These are phyloP conservation scores for Rhagium mordax DNA, from an alignment of 2,888 invertebrate species.

Conservation along the genomic window DNA sequence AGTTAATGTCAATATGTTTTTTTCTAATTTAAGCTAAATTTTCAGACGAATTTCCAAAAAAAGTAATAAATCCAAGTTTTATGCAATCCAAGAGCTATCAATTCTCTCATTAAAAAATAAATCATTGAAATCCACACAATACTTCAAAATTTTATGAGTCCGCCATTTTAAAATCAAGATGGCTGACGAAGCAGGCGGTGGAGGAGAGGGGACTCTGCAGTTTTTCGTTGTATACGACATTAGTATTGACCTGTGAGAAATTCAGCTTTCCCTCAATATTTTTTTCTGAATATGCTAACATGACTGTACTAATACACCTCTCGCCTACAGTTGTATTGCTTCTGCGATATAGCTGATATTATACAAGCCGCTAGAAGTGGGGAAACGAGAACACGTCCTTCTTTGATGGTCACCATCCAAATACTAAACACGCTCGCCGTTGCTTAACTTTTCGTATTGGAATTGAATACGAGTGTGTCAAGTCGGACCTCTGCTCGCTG, in stretches of 20 bases:
- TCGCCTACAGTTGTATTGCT: no score
- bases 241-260: no score
- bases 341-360: no score
- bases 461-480: no score
- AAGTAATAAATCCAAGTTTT: not conserved
- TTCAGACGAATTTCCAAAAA: not conserved
- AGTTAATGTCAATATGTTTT: not conserved
- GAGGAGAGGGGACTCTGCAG: not conserved
- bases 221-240: slow-evolving; percentile 1
- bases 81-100: not conserved
- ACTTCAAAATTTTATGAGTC: not conserved
- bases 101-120: slow-evolving; percentile 3
- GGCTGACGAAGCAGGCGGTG: not conserved
- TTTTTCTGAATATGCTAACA: not conserved
- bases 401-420: no score
- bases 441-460: no score
- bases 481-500: no score
- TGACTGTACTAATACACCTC: not conserved
- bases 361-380: no score
- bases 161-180: slow-evolving; percentile 2
- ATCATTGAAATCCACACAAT: slow-evolving; percentile 3
- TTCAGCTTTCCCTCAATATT: not conserved
- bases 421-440: no score
- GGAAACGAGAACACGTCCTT: no score
- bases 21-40: slow-evolving; percentile 1